Base-by-base conservation (phyloP, 2,113 vertebrate genomes). In the Hippocampus zosterae region DNA sequence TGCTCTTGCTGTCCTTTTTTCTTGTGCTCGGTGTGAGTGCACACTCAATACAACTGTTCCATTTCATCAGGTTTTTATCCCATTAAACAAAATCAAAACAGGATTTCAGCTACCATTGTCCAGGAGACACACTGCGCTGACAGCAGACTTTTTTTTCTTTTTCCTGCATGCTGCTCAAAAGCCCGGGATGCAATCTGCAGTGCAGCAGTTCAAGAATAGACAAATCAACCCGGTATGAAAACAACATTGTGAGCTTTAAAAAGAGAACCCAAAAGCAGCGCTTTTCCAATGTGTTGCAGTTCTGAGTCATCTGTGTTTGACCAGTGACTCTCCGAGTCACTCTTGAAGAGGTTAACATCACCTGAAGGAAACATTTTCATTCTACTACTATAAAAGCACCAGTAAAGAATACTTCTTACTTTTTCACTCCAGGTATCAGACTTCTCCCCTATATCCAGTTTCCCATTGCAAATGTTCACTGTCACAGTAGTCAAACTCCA, bases 51-150 rank as follows among this genome's bases (percentile, higher is more conserved):
- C 67, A 68, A 85, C 70, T 78, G 83, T 85, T 89, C 77, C 82
- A 83, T 87, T 91, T 87, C 86, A 89, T 87, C 84, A 87, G 77
- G 77, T 84, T 90, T 87, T 82, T 84, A 75, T 81, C 78, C 70
- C 65, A 83, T 82, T 81, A 60, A 44, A 79, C 72, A 55, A 60
- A n/a, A 57, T 75, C 72, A 78, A 82, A 89, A 82, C 79, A 83
- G 78, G 80, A 77, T 84, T 84, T 80, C 62, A 33, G 72, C 82
- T 71, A 57, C 76, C 76, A 84, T 88, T 85, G 84, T 89, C 83
- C 81, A 81, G 76, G 72, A 86, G 76, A 86, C 77, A 79, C 67
- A 72, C 69, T 52, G 77, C 69, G 76, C 76, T 87, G 88, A 88
- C 83, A 84, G 85, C 67, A 82, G 74, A 75, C 79, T 37, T 63